These are phyloP conservation scores for Coptodon rendalli DNA, from an alignment of 2,113 vertebrate genomes.

Conservation along the genomic window DNA sequence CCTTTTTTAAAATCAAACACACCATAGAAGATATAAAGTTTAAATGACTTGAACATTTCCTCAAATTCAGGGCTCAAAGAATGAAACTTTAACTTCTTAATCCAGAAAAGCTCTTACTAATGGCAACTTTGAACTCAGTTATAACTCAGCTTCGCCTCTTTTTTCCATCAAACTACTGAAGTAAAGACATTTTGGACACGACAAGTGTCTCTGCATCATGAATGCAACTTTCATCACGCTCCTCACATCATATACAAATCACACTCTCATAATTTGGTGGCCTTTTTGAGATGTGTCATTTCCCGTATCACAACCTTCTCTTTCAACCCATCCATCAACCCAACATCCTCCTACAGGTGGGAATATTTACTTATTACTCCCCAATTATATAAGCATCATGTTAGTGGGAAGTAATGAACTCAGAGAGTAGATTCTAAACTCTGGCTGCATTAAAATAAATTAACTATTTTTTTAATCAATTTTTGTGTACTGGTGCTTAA, in stretches of 20 bases:
- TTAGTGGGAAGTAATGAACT: not conserved
- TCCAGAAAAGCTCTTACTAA: not conserved
- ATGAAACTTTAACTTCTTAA: not conserved
- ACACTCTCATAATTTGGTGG: not conserved
- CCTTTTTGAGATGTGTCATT: not conserved
- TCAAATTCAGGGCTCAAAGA: not conserved
- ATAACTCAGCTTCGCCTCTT: not conserved
- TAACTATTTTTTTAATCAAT: not conserved
- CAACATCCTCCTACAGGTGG: not conserved
- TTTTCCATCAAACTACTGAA: not conserved
- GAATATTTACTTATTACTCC: not conserved
- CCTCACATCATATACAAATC: not conserved
- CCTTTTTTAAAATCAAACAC: not conserved
- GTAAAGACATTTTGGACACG: not conserved
- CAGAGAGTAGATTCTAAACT: not conserved
- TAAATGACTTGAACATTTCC: not conserved
- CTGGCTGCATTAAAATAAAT: not conserved
- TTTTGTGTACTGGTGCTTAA: not conserved
- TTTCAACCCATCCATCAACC: not conserved
- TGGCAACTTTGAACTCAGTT: not conserved
- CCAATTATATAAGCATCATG: not conserved
- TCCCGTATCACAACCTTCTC: not conserved
- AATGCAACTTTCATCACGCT: not conserved
- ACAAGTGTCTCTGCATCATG: rapidly evolving
- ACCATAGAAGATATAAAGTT: not conserved